Evolutionary conservation across 1,140 invertebrate species (phyloP).

Genomic region (Brachionus manjavacas): DNA sequence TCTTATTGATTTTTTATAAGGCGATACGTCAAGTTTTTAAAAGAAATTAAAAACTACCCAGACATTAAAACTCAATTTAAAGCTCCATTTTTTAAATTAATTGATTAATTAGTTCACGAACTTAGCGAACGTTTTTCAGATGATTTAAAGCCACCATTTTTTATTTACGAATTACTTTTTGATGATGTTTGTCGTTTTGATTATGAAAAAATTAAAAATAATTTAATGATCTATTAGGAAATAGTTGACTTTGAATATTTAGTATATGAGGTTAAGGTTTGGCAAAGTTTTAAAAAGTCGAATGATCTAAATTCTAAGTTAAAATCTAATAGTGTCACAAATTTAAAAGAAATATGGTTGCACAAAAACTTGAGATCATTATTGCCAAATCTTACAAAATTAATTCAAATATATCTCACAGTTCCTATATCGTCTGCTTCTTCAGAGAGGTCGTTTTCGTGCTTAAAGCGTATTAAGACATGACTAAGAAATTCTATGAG

Average conservation of each 20-base stretch:
- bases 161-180: slow-evolving; percentile 1
- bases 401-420: slow-evolving; percentile 2
- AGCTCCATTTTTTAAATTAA: not conserved
- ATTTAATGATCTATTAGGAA: not conserved
- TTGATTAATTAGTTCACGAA: not conserved
- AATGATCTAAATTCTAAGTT: not conserved
- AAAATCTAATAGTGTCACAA: not conserved
- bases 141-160: not conserved
- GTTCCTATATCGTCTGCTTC: not conserved
- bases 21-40: not conserved
- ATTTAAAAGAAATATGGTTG: not conserved
- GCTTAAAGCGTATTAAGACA: not conserved
- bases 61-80: not conserved
- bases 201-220: not conserved
- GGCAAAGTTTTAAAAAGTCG: not conserved
- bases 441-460: not conserved
- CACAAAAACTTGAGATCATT: not conserved
- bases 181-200: not conserved
- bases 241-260: slow-evolving; percentile 1
- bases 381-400: not conserved
- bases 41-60: not conserved
- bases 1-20: not conserved
- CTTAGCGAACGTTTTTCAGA: not conserved
- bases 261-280: not conserved
- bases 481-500: slow-evolving; percentile 22